phyloP scores from a whole-genome alignment of 2,797 vertebrate genomes.

The Melanotaenia nigrans region DNA sequence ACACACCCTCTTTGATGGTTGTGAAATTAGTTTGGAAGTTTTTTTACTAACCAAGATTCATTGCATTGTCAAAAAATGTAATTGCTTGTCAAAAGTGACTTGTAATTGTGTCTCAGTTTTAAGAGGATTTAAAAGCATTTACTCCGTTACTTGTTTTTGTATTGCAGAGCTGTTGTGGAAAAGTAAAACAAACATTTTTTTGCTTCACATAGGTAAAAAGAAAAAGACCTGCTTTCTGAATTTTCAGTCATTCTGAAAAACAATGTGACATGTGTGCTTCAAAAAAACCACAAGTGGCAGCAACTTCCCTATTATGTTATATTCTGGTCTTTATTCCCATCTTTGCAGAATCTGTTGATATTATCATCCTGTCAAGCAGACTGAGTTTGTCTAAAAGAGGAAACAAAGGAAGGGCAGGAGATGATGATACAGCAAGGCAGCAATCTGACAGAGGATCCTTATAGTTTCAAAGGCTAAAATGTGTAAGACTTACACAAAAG shows the following conservation, averaged over 20 bases:
- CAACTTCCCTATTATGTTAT: slow-evolving; percentile 48
- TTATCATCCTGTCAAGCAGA: slow-evolving; percentile 57
- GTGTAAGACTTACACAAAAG: slow-evolving; percentile 52
- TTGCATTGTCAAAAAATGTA: slow-evolving; percentile 23
- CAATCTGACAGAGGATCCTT: slow-evolving; percentile 47
- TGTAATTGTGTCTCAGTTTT: not conserved
- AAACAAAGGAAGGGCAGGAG: slow-evolving; percentile 44
- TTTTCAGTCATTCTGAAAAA: slow-evolving; percentile 27
- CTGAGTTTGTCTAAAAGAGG: slow-evolving; percentile 55
- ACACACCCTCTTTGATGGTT: slow-evolving; percentile 19
- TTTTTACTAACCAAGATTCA: slow-evolving; percentile 13
- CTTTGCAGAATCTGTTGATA: slow-evolving; percentile 67
- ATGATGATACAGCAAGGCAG: slow-evolving; percentile 33
- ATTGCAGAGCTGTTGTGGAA: slow-evolving; percentile 3
- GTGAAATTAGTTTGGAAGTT: slow-evolving; percentile 10
- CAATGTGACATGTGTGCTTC: slow-evolving; percentile 24
- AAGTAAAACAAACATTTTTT: slow-evolving; percentile 7
- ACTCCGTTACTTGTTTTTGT: slow-evolving; percentile 11
- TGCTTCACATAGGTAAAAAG: slow-evolving; percentile 13
- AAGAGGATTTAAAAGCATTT: slow-evolving; percentile 31
- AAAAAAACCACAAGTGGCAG: slow-evolving; percentile 31
- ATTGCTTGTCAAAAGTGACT: not conserved
- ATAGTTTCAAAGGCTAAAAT: slow-evolving; percentile 60
- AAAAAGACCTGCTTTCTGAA: slow-evolving; percentile 15
- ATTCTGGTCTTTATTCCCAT: slow-evolving; percentile 60